phyloP scores from a whole-genome alignment of 2,797 vertebrate species.

The Hemitrygon akajei region DNA sequence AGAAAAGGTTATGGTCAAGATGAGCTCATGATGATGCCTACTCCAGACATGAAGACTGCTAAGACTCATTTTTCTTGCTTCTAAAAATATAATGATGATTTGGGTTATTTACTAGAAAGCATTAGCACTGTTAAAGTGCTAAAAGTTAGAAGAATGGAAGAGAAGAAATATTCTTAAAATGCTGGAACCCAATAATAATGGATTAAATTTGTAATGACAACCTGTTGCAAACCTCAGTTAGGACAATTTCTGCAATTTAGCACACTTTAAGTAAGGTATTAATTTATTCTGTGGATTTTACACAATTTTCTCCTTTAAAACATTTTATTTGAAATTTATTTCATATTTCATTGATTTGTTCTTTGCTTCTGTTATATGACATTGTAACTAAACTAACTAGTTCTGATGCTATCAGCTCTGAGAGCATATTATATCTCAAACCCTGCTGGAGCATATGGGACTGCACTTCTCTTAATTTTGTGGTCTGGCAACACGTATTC shows the following conservation, averaged over 20 bases:
- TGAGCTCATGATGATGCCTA: background rate
- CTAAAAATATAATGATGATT: background rate
- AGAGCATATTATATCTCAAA: background rate
- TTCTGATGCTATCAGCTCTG: background rate
- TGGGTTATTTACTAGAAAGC: background rate
- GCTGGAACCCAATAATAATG: background rate
- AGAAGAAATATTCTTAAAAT: background rate
- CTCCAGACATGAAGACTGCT: background rate
- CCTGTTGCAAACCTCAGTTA: background rate
- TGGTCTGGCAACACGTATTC: too few species aligned
- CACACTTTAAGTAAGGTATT: background rate
- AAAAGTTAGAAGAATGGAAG: background rate
- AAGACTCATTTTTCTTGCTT: background rate
- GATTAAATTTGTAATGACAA: background rate
- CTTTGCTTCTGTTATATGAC: background rate
- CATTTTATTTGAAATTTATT: background rate
- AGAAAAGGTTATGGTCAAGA: background rate
- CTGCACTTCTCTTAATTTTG: too few species aligned
- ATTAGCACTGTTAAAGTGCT: background rate
- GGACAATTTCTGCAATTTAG: background rate
- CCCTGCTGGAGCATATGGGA: too few species aligned
- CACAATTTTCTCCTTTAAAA: background rate
- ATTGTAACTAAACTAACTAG: background rate
- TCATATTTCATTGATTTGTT: background rate
- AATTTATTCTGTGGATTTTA: background rate